Evolutionary conservation across 2,113 vertebrate species (phyloP).

Genomic region (Solea solea): DNA sequence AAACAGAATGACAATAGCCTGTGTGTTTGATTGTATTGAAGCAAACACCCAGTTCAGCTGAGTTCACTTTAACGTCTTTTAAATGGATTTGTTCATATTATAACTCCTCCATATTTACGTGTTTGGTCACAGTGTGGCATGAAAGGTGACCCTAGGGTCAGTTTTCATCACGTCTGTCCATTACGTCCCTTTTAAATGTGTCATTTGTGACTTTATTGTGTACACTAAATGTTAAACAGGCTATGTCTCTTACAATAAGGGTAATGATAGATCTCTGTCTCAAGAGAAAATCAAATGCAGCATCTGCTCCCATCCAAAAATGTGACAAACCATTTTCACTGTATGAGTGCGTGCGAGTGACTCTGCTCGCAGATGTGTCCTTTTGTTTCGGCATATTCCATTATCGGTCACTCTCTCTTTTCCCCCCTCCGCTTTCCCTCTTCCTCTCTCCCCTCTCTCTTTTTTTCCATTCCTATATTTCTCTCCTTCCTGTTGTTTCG

Average conservation of each 20-base stretch:
- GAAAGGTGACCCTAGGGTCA: no score
- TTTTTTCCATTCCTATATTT: conserved; percentile 34
- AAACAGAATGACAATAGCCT: background rate
- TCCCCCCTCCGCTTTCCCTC: conserved; percentile 20
- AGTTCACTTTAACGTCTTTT: background rate
- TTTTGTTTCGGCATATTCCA: conserved; percentile 45
- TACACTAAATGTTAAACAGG: no score
- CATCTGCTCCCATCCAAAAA: background rate
- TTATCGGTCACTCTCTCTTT: conserved; percentile 50
- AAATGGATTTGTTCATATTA: no score
- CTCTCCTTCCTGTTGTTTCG: conserved; percentile 66
- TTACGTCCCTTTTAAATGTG: no score
- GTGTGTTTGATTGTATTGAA: background rate
- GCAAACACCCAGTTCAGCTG: no score
- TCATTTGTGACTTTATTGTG: no score
- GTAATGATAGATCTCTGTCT: no score
- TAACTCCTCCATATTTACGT: no score
- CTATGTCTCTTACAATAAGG: no score
- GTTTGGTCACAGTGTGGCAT: no score
- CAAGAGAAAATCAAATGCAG: background rate
- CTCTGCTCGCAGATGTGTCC: conserved; percentile 17
- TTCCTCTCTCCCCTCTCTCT: conserved; percentile 36
- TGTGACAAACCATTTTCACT: background rate
- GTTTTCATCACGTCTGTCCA: no score
- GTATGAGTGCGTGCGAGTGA: background rate